Percentiles rank a stretch among this genome's conserved stretches.
Evolutionary conservation across 2,113 vertebrate genomes (phyloP).

Genomic region (Manacus vitellinus): DNA sequence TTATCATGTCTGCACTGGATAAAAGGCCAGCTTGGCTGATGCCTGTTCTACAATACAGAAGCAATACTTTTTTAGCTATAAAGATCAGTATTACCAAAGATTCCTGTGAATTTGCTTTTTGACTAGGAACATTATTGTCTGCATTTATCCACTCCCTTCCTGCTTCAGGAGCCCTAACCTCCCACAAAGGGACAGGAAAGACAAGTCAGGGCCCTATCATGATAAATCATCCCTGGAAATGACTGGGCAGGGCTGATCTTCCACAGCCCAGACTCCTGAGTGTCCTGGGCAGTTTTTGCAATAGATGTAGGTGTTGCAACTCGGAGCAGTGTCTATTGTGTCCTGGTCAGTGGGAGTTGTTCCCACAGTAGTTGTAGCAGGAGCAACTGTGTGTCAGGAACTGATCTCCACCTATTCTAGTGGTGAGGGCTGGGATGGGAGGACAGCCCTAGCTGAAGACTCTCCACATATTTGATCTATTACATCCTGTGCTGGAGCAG

Average conservation of each 20-base stretch:
- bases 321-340: not conserved
- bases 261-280: not conserved
- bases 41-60: not conserved
- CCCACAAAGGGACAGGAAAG: not conserved
- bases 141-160: not conserved
- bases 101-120: not conserved
- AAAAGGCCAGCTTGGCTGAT: not conserved
- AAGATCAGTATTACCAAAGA: not conserved
- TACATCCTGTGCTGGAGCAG: not conserved
- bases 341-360: not conserved
- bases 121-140: not conserved
- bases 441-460: not conserved
- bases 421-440: not conserved
- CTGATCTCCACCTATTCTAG: fast-evolving
- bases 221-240: not conserved
- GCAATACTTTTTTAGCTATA: not conserved
- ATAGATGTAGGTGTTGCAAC: not conserved
- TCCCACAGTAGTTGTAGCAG: not conserved
- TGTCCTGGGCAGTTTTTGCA: not conserved
- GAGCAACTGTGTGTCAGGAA: not conserved
- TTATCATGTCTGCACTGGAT: not conserved
- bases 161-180: not conserved
- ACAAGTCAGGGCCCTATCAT: not conserved
- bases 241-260: not conserved
- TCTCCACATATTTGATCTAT: not conserved